These are phyloP conservation scores for Phenganax stokvisi DNA, from an alignment of 92 coral and sea anemone species.

Conservation along the genomic window DNA sequence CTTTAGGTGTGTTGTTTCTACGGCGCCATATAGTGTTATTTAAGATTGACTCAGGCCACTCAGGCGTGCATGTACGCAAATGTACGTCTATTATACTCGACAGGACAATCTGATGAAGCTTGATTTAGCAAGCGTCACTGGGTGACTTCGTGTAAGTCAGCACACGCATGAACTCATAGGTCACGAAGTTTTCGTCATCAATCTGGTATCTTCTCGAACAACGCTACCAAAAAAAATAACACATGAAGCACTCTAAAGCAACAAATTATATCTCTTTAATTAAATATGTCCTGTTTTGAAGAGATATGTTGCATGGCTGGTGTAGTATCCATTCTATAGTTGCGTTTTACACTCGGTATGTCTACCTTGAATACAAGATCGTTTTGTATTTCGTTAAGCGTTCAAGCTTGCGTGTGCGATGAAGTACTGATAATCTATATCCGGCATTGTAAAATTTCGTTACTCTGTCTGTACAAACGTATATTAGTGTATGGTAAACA, in stretches of 20 bases:
- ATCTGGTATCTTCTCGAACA: conserved; percentile 28
- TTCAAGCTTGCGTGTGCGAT: no score
- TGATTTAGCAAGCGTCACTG: conserved; percentile 20
- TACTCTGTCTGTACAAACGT: no score
- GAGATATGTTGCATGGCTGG: no score
- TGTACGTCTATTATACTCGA: conserved; percentile 2
- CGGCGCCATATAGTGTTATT: conserved; percentile 5
- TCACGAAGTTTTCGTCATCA: background rate
- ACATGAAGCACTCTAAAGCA: background rate
- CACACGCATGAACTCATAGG: conserved; percentile 9
- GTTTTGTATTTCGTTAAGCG: no score
- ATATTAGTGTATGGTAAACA: no score
- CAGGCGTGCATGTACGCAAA: background rate
- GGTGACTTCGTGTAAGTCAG: background rate
- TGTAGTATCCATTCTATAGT: no score
- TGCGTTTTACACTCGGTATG: no score
- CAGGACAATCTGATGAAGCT: background rate
- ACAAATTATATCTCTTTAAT: no score
- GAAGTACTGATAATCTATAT: no score
- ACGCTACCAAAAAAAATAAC: background rate
- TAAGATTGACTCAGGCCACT: background rate
- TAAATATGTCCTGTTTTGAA: no score
- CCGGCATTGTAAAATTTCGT: no score
- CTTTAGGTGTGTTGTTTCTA: conserved; percentile 22
- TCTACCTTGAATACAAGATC: no score